Conservation (phyloP, 1,140 invertebrate species). For the Danaus plexippus region DNA sequence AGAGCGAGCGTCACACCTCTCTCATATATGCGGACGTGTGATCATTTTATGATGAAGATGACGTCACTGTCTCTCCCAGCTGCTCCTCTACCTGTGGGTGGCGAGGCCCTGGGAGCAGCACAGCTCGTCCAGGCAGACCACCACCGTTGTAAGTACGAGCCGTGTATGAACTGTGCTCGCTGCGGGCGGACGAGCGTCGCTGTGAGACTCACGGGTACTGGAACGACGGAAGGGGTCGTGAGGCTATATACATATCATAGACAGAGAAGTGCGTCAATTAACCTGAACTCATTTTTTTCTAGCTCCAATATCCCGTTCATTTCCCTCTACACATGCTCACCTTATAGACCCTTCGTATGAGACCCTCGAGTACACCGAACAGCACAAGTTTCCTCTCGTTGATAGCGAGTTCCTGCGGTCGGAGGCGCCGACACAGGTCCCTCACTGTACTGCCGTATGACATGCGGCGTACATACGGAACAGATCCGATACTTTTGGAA, state of each 20-base stretch:
- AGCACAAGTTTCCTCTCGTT: slow-evolving; percentile 87
- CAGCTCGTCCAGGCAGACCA: slow-evolving; percentile 87
- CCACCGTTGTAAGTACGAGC: slow-evolving; percentile 78
- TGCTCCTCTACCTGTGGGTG: slow-evolving; percentile 84
- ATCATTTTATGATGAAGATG: slow-evolving; percentile 75
- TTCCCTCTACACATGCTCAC: slow-evolving; percentile 23
- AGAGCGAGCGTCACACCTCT: too few species aligned
- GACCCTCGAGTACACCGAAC: slow-evolving; percentile 87
- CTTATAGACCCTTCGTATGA: slow-evolving; percentile 88
- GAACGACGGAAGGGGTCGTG: slow-evolving; percentile 1
- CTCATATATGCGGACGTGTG: too few species aligned
- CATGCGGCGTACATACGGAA: slow-evolving; percentile 87
- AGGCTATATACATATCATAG: neutral
- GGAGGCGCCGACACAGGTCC: slow-evolving; percentile 85
- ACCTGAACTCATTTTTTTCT: too few species aligned
- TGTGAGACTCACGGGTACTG: slow-evolving; percentile 73
- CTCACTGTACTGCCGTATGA: slow-evolving; percentile 86
- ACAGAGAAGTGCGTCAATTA: too few species aligned
- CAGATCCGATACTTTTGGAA: slow-evolving; percentile 80
- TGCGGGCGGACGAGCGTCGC: slow-evolving; percentile 53
- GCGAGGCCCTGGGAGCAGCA: slow-evolving; percentile 83
- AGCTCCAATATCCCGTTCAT: too few species aligned
- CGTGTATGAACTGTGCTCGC: slow-evolving; percentile 54
- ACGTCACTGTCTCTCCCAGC: slow-evolving; percentile 84
- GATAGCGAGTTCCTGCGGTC: slow-evolving; percentile 81